These are phyloP conservation scores for Apteryx owenii DNA, from an alignment of 2,113 vertebrate species.

Conservation along the genomic window DNA sequence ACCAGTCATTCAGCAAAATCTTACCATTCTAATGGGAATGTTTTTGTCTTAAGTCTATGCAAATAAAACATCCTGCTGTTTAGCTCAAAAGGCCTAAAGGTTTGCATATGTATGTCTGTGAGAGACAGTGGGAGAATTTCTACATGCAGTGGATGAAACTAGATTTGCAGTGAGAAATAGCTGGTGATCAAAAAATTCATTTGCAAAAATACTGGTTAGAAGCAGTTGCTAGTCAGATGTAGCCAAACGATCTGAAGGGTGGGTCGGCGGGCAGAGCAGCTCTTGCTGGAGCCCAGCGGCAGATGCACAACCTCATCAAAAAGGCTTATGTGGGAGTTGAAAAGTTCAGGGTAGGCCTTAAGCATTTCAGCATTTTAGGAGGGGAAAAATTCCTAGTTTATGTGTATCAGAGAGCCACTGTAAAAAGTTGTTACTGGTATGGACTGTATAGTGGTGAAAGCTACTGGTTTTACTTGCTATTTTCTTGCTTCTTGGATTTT, in stretches of 20 bases:
- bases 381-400: not conserved
- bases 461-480: not conserved
- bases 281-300: not conserved
- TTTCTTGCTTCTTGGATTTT: not conserved
- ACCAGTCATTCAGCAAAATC: not conserved
- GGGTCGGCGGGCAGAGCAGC: not conserved
- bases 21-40: not conserved
- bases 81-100: not conserved
- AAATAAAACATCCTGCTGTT: not conserved
- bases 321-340: constrained; percentile 3
- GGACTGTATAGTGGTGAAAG: not conserved
- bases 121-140: not conserved
- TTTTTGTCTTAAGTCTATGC: not conserved
- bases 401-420: not conserved
- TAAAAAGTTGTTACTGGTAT: not conserved
- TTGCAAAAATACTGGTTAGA: not conserved
- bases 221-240: not conserved
- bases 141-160: not conserved
- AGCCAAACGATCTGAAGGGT: not conserved
- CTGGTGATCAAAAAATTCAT: not conserved
- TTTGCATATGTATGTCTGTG: not conserved
- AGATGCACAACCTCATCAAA: not conserved
- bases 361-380: constrained; percentile 15
- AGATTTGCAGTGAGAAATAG: not conserved
- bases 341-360: constrained; percentile 63